Base-by-base conservation (phyloP, 1,140 invertebrate species). In the Muscidifurax raptorellus region DNA sequence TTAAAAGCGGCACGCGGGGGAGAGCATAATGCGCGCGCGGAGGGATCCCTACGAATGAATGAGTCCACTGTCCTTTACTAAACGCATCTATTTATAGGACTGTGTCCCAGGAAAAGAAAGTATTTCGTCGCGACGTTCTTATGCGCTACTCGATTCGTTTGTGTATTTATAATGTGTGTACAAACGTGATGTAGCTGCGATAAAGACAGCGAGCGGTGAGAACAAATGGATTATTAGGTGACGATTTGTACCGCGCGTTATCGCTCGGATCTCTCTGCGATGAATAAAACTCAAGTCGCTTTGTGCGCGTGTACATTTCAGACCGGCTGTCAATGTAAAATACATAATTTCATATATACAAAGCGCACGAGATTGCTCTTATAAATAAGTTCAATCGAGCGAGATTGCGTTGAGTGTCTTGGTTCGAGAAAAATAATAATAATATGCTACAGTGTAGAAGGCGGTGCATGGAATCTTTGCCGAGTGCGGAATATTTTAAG, bases 31-130 rank as follows among this genome's bases (percentile, higher is more conserved):
- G 25, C 25, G 12, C 64, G 64, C 64, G 22, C n/a, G n/a, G 66
- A 28, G 27, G 12, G 66, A 69, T 30, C 9, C 64, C 47, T 18
- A 28, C 83, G 86, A 88, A 91, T 91, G 90, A 92, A 92, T 92
- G 91, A 91, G 89, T 89, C 89, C 90, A 89, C 90, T 92, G 91
- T 92, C 71, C 88, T 90, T 86, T 89, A 83, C 15, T 74, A 90
- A 91, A 91, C 88, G 87, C 86, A 71, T 82, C 80, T 87, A 87
- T 86, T 84, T 87, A 89, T 86, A 89, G 88, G 88, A 88, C 84
- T 87, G 85, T 87, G 85, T 87, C 86, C 75, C 84, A 84, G 84
- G 84, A 83, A 84, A 9, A 71, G 30, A 69, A 15, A 69, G 27
- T 22, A 18, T 59, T 69, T 28, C 66, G 66, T 28, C 66, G 25